phyloP scores from a whole-genome alignment of 1,140 invertebrate species.

The Centruroides vittatus region DNA sequence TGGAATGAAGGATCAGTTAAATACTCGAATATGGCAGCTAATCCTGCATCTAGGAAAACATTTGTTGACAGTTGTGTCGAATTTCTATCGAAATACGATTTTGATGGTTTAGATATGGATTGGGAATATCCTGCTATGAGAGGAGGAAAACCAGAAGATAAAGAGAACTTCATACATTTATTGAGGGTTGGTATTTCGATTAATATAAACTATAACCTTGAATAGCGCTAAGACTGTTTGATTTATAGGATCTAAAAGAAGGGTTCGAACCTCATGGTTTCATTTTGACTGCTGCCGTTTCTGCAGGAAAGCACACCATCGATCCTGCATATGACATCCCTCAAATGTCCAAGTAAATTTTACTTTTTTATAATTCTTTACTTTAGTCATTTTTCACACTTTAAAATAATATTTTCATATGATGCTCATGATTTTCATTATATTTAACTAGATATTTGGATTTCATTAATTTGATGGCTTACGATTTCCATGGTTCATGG shows the following conservation, averaged over 20 bases:
- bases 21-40: slow-evolving; percentile 45
- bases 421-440: no score
- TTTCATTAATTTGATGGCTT: slow-evolving; percentile 75
- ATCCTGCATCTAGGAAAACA: slow-evolving; percentile 43
- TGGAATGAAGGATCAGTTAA: slow-evolving; percentile 56
- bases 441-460: slow-evolving; percentile 37
- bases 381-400: no score
- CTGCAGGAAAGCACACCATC: slow-evolving; percentile 47
- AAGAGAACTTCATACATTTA: slow-evolving; percentile 28
- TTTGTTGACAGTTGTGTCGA: slow-evolving; percentile 59
- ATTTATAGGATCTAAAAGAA: slow-evolving; percentile 34
- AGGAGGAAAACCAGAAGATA: slow-evolving; percentile 33
- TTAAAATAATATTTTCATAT: no score
- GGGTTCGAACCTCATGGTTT: slow-evolving; percentile 39
- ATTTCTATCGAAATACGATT: slow-evolving; percentile 37
- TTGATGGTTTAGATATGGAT: slow-evolving; percentile 47
- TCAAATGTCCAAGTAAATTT: slow-evolving; percentile 14
- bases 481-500: slow-evolving; percentile 80
- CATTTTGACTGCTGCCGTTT: slow-evolving; percentile 46
- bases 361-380: no score
- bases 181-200: slow-evolving; percentile 40
- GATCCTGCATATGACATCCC: slow-evolving; percentile 44
- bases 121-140: slow-evolving; percentile 39
- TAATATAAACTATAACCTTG: no score
- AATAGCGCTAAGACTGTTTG: slow-evolving; percentile 6